Evolutionary conservation across 2,113 vertebrate species (phyloP).

Genomic region (Tragelaphus buxtoni): DNA sequence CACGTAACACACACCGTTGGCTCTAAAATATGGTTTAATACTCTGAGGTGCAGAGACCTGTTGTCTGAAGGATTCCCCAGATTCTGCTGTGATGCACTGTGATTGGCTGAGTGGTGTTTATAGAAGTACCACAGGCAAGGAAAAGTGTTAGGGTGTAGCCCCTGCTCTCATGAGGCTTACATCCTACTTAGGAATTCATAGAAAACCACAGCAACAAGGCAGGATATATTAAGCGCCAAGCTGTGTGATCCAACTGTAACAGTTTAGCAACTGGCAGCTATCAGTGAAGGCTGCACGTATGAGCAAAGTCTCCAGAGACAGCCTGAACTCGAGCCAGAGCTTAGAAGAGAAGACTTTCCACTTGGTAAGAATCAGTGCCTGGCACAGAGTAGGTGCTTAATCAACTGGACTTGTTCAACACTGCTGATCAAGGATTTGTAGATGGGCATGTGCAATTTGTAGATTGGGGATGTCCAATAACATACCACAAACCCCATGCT

Average conservation of each 20-base stretch:
- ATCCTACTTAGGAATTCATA: neutral
- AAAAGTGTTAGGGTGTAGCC: neutral
- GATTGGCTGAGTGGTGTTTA: neutral
- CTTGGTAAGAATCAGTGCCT: neutral
- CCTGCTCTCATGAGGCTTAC: neutral
- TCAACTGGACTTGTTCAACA: neutral
- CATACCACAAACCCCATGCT: neutral
- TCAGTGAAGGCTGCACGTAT: neutral
- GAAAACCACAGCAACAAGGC: neutral
- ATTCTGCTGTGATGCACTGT: neutral
- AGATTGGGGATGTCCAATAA: neutral
- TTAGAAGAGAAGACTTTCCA: neutral
- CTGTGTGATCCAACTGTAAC: neutral
- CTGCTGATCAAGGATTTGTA: neutral
- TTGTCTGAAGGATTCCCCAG: neutral
- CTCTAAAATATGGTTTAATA: neutral
- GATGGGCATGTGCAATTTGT: neutral
- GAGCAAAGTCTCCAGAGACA: neutral
- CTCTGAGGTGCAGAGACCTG: neutral
- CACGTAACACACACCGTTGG: neutral
- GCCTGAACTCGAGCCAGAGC: neutral
- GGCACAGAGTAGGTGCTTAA: neutral
- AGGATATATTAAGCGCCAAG: neutral
- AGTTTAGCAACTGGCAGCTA: neutral
- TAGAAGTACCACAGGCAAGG: neutral